These are phyloP conservation scores for Mareca penelope DNA, from an alignment of 2,797 vertebrate genomes.

Conservation along the genomic window DNA sequence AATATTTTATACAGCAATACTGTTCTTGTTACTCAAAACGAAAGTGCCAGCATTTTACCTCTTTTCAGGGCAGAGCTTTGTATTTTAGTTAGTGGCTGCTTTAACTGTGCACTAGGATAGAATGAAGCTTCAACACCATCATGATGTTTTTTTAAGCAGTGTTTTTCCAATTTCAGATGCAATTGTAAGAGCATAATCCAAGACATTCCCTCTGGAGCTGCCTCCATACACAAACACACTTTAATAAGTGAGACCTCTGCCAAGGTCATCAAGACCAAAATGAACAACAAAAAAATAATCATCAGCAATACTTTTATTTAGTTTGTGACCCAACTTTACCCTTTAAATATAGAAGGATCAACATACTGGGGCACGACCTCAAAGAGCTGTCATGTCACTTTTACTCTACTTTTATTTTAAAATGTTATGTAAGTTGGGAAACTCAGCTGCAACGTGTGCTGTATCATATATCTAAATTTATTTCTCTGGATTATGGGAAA, in stretches of 20 bases:
- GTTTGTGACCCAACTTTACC: constrained; percentile 70
- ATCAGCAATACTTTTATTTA: constrained; percentile 45
- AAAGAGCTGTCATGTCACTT: constrained; percentile 60
- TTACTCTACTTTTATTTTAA: constrained; percentile 67
- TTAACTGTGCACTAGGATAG: neutral
- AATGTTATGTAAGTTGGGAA: constrained; percentile 59
- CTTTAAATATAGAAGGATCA: constrained; percentile 71
- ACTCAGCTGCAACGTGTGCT: constrained; percentile 49
- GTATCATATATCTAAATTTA: constrained; percentile 58
- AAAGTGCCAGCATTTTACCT: neutral
- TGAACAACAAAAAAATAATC: constrained; percentile 49
- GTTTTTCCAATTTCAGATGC: constrained; percentile 57
- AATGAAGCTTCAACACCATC: constrained; percentile 1
- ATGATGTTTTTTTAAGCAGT: constrained; percentile 63
- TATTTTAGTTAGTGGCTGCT: constrained; percentile 3
- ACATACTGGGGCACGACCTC: constrained; percentile 60
- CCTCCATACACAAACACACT: constrained; percentile 71
- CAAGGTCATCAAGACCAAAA: constrained; percentile 72
- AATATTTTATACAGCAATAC: neutral
- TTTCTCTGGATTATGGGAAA: constrained; percentile 53
- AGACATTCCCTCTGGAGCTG: constrained; percentile 72
- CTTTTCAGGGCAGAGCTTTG: neutral
- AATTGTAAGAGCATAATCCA: constrained; percentile 65
- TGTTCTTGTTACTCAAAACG: neutral
- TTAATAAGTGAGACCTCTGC: constrained; percentile 76